Conservation (phyloP, 2,113 vertebrate species). For the Glareola pratincola region DNA sequence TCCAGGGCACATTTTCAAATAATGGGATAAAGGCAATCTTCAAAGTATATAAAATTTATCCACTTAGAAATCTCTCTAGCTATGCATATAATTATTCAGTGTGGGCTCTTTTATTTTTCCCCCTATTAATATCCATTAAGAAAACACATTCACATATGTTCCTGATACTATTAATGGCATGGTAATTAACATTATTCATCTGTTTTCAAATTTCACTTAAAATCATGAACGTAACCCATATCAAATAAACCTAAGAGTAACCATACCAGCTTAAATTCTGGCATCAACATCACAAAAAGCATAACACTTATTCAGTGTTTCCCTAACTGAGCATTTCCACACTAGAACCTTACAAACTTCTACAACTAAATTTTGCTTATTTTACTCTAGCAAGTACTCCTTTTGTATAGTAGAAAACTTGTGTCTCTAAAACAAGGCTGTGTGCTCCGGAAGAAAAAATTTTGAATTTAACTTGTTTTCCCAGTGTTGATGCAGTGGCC, state of each 20-base stretch:
- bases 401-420: not conserved
- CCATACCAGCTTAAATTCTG: not conserved
- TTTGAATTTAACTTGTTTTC: not conserved
- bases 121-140: not conserved
- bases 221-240: not conserved
- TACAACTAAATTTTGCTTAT: not conserved
- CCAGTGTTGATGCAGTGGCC: not conserved
- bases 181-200: not conserved
- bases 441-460: not conserved
- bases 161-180: not conserved
- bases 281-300: not conserved
- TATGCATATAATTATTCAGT: not conserved
- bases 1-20: not conserved
- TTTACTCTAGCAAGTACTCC: not conserved
- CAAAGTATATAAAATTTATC: not conserved
- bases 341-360: not conserved
- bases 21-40: not conserved
- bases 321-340: not conserved
- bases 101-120: not conserved
- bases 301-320: not conserved
- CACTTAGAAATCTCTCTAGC: not conserved
- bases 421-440: not conserved
- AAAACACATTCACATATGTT: not conserved
- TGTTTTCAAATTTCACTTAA: conserved; percentile 20
- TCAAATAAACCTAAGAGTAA: not conserved